Evolutionary conservation across 2,888 invertebrate genomes (phyloP).

Genomic region (Amblyteles armatorius): DNA sequence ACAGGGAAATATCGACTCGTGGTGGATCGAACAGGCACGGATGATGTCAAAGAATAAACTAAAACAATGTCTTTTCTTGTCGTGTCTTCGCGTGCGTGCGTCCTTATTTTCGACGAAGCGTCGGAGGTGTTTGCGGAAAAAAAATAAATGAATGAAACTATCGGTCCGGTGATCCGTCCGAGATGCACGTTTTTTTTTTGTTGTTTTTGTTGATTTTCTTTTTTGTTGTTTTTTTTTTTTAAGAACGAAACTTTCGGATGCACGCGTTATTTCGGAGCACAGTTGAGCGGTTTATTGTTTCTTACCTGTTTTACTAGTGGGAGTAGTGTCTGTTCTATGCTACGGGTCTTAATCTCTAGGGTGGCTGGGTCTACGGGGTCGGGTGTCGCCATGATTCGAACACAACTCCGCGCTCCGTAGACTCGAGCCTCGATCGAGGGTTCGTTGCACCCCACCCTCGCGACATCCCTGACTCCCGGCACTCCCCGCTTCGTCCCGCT

Average conservation of each 20-base stretch:
- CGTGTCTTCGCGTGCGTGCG: no score
- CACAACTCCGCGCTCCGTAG: slow-evolving; percentile 82
- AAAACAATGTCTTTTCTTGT: background rate
- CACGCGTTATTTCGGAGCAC: slow-evolving; percentile 52
- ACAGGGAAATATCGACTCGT: slow-evolving; percentile 33
- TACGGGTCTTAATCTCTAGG: slow-evolving; percentile 96
- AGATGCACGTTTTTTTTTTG: slow-evolving; percentile 30
- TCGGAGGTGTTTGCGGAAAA: slow-evolving; percentile 4
- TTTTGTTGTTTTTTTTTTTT: slow-evolving; percentile 22
- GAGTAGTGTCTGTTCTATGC: slow-evolving; percentile 96
- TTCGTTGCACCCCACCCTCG: slow-evolving; percentile 80
- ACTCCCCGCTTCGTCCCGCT: slow-evolving; percentile 69
- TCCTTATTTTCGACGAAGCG: slow-evolving; percentile 16
- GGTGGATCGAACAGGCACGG: slow-evolving; percentile 34
- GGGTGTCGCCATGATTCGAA: slow-evolving; percentile 88
- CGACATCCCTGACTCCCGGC: slow-evolving; percentile 57
- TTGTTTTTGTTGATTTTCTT: slow-evolving; percentile 13
- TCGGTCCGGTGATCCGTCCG: slow-evolving; percentile 11
- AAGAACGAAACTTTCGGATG: slow-evolving; percentile 39
- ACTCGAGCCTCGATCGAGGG: slow-evolving; percentile 81
- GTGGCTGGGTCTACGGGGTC: slow-evolving; percentile 87
- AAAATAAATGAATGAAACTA: background rate
- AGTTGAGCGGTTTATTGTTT: slow-evolving; percentile 52
- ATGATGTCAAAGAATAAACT: background rate
- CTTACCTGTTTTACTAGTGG: slow-evolving; percentile 97